Evolutionary conservation across 2,113 vertebrate species (phyloP).

Genomic region (Stegostoma tigrinum): DNA sequence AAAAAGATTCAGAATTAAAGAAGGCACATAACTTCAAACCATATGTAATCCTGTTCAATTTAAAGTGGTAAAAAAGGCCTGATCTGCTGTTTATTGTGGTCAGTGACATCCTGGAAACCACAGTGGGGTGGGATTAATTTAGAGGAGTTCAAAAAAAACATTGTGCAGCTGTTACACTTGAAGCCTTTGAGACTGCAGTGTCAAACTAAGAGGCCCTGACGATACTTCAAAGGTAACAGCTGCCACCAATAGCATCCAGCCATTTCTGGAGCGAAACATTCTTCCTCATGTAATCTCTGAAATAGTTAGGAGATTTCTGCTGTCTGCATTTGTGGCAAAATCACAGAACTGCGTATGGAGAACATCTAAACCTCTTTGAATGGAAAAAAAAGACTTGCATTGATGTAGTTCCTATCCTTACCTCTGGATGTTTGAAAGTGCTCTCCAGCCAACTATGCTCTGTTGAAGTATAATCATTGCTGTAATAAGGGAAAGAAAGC

Average conservation of each 20-base stretch:
- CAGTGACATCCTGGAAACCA: slow-evolving; percentile 17
- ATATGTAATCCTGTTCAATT: background rate
- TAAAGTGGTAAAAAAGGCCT: background rate
- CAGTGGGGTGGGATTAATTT: background rate
- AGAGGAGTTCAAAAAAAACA: background rate
- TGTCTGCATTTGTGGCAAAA: background rate
- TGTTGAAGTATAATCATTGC: background rate
- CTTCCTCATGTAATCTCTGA: background rate
- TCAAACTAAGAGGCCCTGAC: background rate
- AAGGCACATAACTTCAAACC: background rate
- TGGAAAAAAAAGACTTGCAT: too few species aligned
- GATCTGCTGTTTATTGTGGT: slow-evolving; percentile 6
- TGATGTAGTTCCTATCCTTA: background rate
- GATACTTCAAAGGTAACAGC: background rate
- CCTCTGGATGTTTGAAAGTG: background rate
- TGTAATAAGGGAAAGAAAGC: background rate
- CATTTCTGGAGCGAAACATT: background rate
- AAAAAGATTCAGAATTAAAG: background rate
- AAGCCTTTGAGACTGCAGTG: background rate
- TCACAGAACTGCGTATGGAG: background rate
- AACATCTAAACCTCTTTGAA: background rate
- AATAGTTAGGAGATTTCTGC: background rate
- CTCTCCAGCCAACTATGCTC: background rate
- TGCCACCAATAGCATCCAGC: background rate
- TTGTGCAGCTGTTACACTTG: background rate